A percentile compares a stretch with the other conserved stretches of the same genome.
Evolutionary conservation across 2,113 vertebrate species (phyloP).

Genomic region (Pongo pygmaeus): DNA sequence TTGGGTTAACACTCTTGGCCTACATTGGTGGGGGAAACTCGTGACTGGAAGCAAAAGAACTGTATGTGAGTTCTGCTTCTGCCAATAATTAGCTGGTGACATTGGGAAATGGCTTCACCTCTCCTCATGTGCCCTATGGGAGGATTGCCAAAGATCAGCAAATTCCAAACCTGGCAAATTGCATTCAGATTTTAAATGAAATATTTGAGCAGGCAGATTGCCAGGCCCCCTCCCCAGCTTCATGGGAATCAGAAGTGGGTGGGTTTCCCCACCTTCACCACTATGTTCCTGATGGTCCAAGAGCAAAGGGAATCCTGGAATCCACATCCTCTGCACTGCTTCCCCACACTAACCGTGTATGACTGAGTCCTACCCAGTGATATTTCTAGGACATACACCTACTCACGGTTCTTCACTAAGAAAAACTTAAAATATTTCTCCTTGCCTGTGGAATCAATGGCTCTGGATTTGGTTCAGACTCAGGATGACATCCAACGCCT

Average conservation of each 20-base stretch:
- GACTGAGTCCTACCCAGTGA: not conserved
- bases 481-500: not conserved
- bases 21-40: not conserved
- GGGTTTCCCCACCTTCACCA: rapidly evolving
- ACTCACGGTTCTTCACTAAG: not conserved
- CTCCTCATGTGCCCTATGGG: rapidly evolving
- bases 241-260: not conserved
- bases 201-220: not conserved
- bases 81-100: constrained; percentile 34
- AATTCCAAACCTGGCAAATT: not conserved
- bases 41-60: not conserved
- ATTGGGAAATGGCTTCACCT: not conserved
- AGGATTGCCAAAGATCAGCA: not conserved
- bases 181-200: not conserved
- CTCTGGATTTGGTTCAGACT: not conserved
- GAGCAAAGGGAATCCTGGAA: not conserved
- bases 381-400: not conserved
- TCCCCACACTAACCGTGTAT: not conserved
- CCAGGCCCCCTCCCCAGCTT: not conserved
- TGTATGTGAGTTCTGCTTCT: not conserved
- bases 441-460: not conserved
- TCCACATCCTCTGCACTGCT: not conserved
- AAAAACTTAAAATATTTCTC: not conserved
- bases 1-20: not conserved
- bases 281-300: not conserved